phyloP scores from a whole-genome alignment of 2,797 vertebrate genomes.

The Thamnophis elegans region DNA sequence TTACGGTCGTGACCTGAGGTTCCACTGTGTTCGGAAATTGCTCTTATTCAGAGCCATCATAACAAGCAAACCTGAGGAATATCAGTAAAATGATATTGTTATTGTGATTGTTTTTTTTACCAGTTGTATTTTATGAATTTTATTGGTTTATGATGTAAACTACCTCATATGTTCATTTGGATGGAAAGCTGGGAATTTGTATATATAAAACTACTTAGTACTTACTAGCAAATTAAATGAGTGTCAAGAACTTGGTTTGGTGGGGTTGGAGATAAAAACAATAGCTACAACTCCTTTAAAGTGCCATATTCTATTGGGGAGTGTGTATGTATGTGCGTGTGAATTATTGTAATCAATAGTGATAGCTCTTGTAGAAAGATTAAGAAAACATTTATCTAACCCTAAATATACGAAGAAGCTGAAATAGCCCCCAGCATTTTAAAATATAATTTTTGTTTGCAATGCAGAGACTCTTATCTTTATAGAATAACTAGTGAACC shows the following conservation, averaged over 20 bases:
- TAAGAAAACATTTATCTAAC: conserved; percentile 1
- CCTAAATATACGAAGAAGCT: background rate
- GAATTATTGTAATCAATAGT: background rate
- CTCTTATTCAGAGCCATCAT: background rate
- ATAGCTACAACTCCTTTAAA: background rate
- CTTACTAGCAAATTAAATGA: conserved; percentile 30
- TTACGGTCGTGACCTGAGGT: no score
- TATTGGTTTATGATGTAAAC: background rate
- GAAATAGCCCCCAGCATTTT: background rate
- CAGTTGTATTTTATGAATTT: background rate
- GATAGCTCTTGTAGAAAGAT: background rate
- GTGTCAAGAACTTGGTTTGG: background rate
- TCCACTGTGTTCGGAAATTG: background rate
- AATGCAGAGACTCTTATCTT: conserved; percentile 45
- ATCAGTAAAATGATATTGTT: background rate
- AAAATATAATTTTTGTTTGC: conserved; percentile 41
- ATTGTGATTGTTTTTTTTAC: background rate
- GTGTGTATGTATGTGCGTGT: background rate
- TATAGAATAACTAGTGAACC: conserved; percentile 27
- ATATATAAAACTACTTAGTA: conserved; percentile 3
- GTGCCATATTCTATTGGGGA: background rate
- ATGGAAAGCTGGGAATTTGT: background rate
- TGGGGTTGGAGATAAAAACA: background rate
- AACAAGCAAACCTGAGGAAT: background rate
- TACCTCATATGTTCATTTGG: background rate